phyloP scores from a whole-genome alignment of 2,113 vertebrate species.

The Ptilonorhynchus violaceus region DNA sequence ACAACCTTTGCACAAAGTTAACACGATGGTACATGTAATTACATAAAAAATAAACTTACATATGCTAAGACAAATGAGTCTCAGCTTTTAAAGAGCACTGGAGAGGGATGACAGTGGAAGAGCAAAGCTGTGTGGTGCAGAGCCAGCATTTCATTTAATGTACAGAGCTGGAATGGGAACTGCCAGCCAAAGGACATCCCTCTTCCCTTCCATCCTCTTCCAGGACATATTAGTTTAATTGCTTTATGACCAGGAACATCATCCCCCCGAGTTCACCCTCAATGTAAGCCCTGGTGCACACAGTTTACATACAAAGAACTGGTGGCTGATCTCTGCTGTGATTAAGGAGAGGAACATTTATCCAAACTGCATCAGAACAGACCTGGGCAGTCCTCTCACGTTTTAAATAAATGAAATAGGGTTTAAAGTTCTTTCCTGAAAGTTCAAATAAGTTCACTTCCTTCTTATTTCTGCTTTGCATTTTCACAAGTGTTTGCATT shows the following conservation, averaged over 20 bases:
- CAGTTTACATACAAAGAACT: constrained; percentile 43
- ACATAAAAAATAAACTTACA: constrained; percentile 78
- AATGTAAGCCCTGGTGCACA: constrained; percentile 9
- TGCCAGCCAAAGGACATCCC: constrained; percentile 36
- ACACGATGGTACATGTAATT: constrained; percentile 72
- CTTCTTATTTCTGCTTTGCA: not conserved
- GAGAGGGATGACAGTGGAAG: not conserved
- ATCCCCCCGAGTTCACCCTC: constrained; percentile 14
- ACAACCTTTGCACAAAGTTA: constrained; percentile 72
- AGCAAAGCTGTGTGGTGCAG: constrained; percentile 48
- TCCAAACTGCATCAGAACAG: constrained; percentile 24
- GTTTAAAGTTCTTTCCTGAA: not conserved
- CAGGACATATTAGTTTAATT: constrained; percentile 50
- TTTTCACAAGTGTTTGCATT: not conserved
- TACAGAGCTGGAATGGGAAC: constrained; percentile 50
- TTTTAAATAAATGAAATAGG: not conserved
- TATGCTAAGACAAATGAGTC: constrained; percentile 75
- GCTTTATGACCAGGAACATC: constrained; percentile 39
- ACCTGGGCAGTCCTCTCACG: not conserved
- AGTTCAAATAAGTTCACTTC: constrained; percentile 54
- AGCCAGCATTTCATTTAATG: constrained; percentile 45
- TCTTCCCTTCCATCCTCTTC: constrained; percentile 11
- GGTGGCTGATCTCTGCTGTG: constrained; percentile 18
- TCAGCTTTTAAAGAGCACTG: constrained; percentile 73
- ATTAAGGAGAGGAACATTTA: constrained; percentile 30